A percentile compares a stretch with the other conserved stretches of the same genome.
phyloP scores from a whole-genome alignment of 1,140 invertebrate species.

The Mya arenaria region DNA sequence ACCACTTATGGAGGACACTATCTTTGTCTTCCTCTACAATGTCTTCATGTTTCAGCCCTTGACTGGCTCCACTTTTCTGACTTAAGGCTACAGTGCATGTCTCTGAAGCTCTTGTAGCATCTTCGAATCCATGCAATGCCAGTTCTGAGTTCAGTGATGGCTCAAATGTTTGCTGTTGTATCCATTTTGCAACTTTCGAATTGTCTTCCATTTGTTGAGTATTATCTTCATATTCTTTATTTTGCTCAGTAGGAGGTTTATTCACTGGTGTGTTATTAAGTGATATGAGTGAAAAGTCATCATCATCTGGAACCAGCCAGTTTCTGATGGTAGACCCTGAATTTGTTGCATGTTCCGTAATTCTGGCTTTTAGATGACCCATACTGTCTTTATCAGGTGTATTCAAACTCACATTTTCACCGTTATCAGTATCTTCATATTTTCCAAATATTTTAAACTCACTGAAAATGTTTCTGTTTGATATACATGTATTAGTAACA shows the following conservation, averaged over 20 bases:
- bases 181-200: slow-evolving; percentile 46
- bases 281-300: background rate
- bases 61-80: background rate
- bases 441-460: background rate
- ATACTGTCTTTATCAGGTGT: slow-evolving; percentile 15
- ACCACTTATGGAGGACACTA: slow-evolving; percentile 5
- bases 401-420: background rate
- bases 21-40: background rate
- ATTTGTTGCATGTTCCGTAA: slow-evolving; percentile 4
- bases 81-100: background rate
- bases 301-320: slow-evolving; percentile 42
- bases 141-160: background rate
- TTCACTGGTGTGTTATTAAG: slow-evolving; percentile 9
- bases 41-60: background rate
- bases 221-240: background rate
- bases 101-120: background rate
- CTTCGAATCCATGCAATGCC: background rate
- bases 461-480: background rate
- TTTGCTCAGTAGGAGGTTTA: background rate
- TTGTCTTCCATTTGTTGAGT: slow-evolving; percentile 30
- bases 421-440: background rate
- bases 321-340: slow-evolving; percentile 46
- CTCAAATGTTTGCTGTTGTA: slow-evolving; percentile 21
- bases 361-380: background rate
- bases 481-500: background rate